phyloP scores from a whole-genome alignment of 2,113 vertebrate species.

The Fukomys damarensis region DNA sequence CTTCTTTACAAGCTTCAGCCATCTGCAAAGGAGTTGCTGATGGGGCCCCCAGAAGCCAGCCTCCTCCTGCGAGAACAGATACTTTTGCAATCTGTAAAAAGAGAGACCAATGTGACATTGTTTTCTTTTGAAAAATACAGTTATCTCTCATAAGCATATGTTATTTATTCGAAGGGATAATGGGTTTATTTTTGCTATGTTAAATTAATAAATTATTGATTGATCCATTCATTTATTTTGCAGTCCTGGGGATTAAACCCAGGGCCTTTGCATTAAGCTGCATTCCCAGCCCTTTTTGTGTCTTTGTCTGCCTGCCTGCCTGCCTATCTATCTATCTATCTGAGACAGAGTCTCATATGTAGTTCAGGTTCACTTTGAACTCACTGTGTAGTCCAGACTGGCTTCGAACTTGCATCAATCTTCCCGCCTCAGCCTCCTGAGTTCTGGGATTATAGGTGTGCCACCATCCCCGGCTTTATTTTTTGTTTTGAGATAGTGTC shows the following conservation, averaged over 20 bases:
- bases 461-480: background rate
- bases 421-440: background rate
- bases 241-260: background rate
- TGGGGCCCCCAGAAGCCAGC: background rate
- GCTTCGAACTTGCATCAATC: background rate
- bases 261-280: background rate
- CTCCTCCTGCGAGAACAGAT: background rate
- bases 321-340: background rate
- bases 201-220: background rate
- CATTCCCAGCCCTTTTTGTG: background rate
- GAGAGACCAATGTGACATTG: background rate
- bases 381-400: background rate
- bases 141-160: background rate
- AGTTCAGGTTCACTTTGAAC: background rate
- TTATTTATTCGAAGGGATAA: background rate
- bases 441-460: background rate
- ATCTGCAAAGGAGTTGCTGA: background rate
- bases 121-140: slow-evolving; percentile 13
- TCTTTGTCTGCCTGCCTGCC: background rate
- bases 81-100: background rate
- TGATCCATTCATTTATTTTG: background rate
- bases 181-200: background rate
- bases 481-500: background rate
- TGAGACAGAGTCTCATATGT: background rate
- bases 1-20: background rate